Percentiles rank a stretch among this genome's conserved stretches.
These are phyloP conservation scores for Drosophila ezoana DNA, from an alignment of 2,888 invertebrate genomes.

Conservation along the genomic window DNA sequence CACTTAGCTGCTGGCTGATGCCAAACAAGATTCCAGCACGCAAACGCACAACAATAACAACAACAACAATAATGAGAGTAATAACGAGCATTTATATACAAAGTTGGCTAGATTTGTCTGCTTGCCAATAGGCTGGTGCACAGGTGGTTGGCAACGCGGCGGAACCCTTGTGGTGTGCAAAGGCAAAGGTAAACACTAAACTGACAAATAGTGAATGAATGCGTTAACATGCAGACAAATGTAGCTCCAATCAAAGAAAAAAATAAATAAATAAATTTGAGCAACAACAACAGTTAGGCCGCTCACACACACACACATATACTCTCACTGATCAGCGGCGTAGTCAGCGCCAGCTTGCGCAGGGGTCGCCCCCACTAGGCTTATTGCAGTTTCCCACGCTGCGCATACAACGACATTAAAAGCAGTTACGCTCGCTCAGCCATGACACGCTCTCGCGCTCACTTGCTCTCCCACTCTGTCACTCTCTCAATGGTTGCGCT, in stretches of 20 bases:
- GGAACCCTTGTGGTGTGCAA: slow-evolving; percentile 51
- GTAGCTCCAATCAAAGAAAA: neutral
- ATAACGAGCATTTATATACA: slow-evolving; percentile 7
- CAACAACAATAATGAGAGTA: slow-evolving; percentile 20
- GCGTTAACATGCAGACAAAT: neutral
- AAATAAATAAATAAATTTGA: neutral
- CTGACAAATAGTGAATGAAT: slow-evolving; percentile 37
- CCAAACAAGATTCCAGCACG: slow-evolving; percentile 78
- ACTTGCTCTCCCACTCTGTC: slow-evolving; percentile 30
- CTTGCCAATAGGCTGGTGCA: slow-evolving; percentile 56
- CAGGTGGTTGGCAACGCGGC: slow-evolving; percentile 55
- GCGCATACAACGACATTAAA: slow-evolving; percentile 41
- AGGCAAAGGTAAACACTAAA: slow-evolving; percentile 4
- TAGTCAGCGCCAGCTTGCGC: slow-evolving; percentile 26
- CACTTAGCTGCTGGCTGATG: slow-evolving; percentile 47
- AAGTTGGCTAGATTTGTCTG: slow-evolving; percentile 30
- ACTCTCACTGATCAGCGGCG: slow-evolving; percentile 22
- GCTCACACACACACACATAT: neutral
- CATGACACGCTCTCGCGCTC: slow-evolving; percentile 59
- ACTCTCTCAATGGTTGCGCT: slow-evolving; percentile 17
- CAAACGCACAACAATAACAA: slow-evolving; percentile 55
- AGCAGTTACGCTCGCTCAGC: slow-evolving; percentile 74
- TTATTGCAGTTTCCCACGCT: slow-evolving; percentile 70
- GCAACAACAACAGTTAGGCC: slow-evolving; percentile 31
- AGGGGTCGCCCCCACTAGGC: slow-evolving; percentile 23